Conservation (phyloP, 1,140 invertebrate genomes). For the Trinorchestia longiramus region DNA sequence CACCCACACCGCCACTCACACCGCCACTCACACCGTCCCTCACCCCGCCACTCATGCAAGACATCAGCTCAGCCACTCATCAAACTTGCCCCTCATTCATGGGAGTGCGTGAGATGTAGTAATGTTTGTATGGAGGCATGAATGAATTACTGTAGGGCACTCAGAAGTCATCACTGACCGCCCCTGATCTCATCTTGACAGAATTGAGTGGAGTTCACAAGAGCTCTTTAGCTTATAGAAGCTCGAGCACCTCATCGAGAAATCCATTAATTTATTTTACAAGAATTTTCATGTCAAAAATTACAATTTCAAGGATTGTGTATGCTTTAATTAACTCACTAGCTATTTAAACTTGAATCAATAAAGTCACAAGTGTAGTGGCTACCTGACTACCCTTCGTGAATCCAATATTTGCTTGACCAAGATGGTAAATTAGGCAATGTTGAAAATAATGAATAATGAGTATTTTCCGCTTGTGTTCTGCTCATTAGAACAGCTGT, state of each 20-base stretch:
- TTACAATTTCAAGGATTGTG: not conserved
- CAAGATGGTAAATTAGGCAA: too few relatives aligned
- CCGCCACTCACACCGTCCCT: not conserved
- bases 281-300: not conserved
- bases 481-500: too few relatives aligned
- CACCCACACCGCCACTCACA: not conserved
- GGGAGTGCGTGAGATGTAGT: not conserved
- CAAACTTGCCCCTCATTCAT: not conserved
- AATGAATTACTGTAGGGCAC: not conserved
- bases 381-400: too few relatives aligned
- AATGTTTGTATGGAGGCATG: not conserved
- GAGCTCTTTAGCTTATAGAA: not conserved
- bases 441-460: too few relatives aligned
- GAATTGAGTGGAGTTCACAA: not conserved
- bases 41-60: not conserved
- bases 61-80: not conserved
- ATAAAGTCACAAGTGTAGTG: too few relatives aligned
- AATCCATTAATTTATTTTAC: not conserved
- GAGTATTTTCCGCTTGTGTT: too few relatives aligned
- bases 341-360: not conserved
- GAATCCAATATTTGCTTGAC: too few relatives aligned
- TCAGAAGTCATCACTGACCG: not conserved
- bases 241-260: not conserved
- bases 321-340: not conserved
- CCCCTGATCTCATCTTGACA: not conserved